Evolutionary conservation across 2,888 invertebrate species (phyloP).

Genomic region (Romanomermis culicivorax): DNA sequence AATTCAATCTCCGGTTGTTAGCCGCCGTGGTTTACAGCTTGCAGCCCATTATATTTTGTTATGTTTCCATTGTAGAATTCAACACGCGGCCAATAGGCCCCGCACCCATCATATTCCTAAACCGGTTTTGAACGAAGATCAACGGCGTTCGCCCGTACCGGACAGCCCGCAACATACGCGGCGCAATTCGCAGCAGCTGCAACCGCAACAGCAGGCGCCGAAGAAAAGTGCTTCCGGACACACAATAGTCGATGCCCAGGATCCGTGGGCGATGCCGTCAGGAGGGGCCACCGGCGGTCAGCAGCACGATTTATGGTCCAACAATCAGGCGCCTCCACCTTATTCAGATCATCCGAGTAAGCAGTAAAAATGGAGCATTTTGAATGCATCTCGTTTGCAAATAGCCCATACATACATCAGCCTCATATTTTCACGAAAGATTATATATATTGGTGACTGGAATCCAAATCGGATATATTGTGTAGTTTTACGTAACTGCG

Average conservation of each 20-base stretch:
- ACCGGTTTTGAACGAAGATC: slow-evolving; percentile 23
- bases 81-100: slow-evolving; percentile 30
- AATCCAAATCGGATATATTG: no score
- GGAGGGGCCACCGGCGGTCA: neutral
- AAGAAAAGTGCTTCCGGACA: neutral
- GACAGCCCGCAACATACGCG: neutral
- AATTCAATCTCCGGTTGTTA: no score
- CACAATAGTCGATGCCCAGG: neutral
- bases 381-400: no score
- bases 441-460: no score
- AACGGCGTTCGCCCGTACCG: slow-evolving; percentile 21
- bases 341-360: neutral
- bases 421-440: no score
- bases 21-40: no score
- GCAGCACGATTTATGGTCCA: neutral
- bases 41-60: no score
- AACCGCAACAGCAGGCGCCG: neutral
- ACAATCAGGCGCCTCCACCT: neutral
- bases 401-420: no score
- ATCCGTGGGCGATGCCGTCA: neutral
- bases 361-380: no score
- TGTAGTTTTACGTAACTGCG: no score
- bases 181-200: neutral
- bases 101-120: slow-evolving; percentile 30
- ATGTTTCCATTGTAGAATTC: slow-evolving; percentile 30